Evolutionary conservation across 1,140 invertebrate genomes (phyloP).

Genomic region (Sycophaga agraensis): DNA sequence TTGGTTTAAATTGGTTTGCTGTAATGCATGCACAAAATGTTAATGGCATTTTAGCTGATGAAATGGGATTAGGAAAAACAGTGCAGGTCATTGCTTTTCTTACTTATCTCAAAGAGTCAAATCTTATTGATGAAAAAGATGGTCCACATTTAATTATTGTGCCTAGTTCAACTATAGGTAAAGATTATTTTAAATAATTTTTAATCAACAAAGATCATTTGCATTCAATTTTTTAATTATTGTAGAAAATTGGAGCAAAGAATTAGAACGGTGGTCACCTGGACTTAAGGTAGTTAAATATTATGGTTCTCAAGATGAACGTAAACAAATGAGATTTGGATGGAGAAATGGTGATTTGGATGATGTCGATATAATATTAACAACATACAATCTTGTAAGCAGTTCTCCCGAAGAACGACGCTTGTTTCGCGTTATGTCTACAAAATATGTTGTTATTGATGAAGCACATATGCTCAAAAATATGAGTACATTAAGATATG

Average conservation of each 20-base stretch:
- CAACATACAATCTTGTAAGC: conserved; percentile 81
- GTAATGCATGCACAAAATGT: conserved; percentile 86
- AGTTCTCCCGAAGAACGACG: conserved; percentile 86
- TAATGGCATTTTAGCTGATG: conserved; percentile 92
- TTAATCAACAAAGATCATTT: conserved; percentile 26
- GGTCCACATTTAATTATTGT: conserved; percentile 87
- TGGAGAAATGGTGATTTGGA: conserved; percentile 76
- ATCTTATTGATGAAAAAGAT: conserved; percentile 58
- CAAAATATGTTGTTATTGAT: conserved; percentile 94
- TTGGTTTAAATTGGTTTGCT: conserved; percentile 92
- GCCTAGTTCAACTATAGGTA: conserved; percentile 84
- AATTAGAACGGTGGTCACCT: conserved; percentile 85
- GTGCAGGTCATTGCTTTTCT: conserved; percentile 89
- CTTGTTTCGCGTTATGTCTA: conserved; percentile 84
- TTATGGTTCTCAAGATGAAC: conserved; percentile 84
- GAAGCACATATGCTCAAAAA: conserved; percentile 98
- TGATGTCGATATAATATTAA: conserved; percentile 81
- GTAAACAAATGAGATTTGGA: conserved; percentile 72
- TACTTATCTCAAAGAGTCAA: conserved; percentile 79
- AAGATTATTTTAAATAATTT: conserved; percentile 23
- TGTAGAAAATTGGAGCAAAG: conserved; percentile 74
- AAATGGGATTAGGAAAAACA: conserved; percentile 91
- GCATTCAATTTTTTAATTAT: not conserved
- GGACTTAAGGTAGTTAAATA: conserved; percentile 78
- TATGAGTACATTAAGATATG: conserved; percentile 89